phyloP scores from a whole-genome alignment of 2,888 invertebrate genomes.

The Nomada goodeniana region DNA sequence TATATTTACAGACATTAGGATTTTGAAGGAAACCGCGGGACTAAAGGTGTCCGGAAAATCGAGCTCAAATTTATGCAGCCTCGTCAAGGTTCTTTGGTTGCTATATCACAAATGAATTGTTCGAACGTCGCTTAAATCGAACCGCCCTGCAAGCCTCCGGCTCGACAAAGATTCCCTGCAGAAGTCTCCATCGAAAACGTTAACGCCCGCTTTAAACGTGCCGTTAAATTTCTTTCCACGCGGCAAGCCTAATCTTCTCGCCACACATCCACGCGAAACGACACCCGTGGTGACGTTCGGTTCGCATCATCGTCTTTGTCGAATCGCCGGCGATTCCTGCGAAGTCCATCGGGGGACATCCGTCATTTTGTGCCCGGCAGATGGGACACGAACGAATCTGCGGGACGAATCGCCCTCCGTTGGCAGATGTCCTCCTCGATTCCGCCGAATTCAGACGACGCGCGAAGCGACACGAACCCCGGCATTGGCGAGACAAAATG shows the following conservation, averaged over 20 bases:
- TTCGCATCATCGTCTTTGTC: slow-evolving; percentile 15
- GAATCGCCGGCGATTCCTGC: slow-evolving; percentile 10
- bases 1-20: too few relatives aligned
- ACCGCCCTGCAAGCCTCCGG: too few relatives aligned
- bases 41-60: too few relatives aligned
- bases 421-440: slow-evolving; percentile 73
- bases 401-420: slow-evolving; percentile 63
- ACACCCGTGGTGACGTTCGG: slow-evolving; percentile 18
- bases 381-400: slow-evolving; percentile 72
- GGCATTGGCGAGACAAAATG: slow-evolving; percentile 40
- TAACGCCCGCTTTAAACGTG: too few relatives aligned
- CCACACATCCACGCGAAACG: not conserved
- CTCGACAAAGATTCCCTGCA: too few relatives aligned
- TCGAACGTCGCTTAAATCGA: too few relatives aligned
- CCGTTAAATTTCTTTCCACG: too few relatives aligned
- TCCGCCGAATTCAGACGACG: slow-evolving; percentile 40
- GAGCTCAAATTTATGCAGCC: too few relatives aligned
- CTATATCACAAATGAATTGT: too few relatives aligned
- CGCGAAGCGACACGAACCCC: not conserved
- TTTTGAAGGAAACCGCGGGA: too few relatives aligned
- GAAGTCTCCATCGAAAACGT: too few relatives aligned
- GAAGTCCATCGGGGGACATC: slow-evolving; percentile 69
- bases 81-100: too few relatives aligned
- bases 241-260: not conserved
- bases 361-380: slow-evolving; percentile 77